Base-by-base conservation (phyloP, 2,797 vertebrate species). In the Yasuhikotakia modesta region DNA sequence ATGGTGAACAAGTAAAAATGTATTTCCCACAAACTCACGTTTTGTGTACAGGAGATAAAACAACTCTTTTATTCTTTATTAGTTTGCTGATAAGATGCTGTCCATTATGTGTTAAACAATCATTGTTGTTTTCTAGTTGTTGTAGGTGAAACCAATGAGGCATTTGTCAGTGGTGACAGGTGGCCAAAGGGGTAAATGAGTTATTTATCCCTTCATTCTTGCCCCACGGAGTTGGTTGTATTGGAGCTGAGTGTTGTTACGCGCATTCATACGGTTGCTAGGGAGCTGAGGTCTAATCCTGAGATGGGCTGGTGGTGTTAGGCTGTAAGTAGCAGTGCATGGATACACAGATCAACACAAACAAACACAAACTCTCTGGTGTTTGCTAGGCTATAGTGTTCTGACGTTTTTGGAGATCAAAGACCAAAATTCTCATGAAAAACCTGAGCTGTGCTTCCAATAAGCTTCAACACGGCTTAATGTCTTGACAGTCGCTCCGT, bases 21-120 rank as follows among this genome's bases (percentile, higher is more conserved):
- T 7, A 35, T 7, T 53, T 60, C 19, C 43, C 65, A 55, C 65
- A 48, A 57, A 52, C 39, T n/a, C 22, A 45, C 19, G 58, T 60
- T 77, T 68, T 81, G 75, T 65, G 11, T 64, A 12, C 22, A 80
- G 83, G 80, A 85, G 88, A 90, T 90, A 90, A 89, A 70, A 81
- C 83, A 39, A 76, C 67, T 78, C 58, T 35, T 4, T 35, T 35
- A 5, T 35, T 35, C 32, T 4, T 35, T 3, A 35, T 35, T 35
- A 35, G 32, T 35, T 5, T 4, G 32, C 32, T 35, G 32, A 35
- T 35, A 4, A 35, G 32, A 7, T 35, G 2, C 73, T 83, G 79
- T 71, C 69, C 22, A 70, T 83, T 81, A 85, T 76, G 72, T 81
- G 79, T 83, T 83, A 85, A 80, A 83, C 72, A 79, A 48, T 79